Evolutionary conservation across 1,140 invertebrate genomes (phyloP), one percentile per base, ranked within the genome.

Genomic region (Homarus americanus): DNA sequence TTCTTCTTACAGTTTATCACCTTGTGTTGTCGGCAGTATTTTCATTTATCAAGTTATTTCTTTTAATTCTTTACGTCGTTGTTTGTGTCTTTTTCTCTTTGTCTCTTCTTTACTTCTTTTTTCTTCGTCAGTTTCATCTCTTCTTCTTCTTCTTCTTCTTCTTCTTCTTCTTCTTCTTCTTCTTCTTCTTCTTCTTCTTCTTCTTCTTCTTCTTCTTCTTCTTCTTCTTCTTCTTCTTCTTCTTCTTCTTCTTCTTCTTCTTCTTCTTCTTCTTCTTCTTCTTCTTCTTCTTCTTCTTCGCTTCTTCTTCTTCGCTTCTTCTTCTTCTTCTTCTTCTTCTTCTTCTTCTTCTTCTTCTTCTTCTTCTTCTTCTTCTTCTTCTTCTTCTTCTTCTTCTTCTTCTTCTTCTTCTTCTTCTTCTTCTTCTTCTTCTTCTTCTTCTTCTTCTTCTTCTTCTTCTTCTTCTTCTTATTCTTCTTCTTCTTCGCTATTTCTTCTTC

Each of bases 71-170:
- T 36, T 75, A 20, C 73, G 17, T 75, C 32, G 34, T 20, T 75
- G n/a, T 36, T 20, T 75, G 15, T 20, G 73, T 75, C 73, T 20
- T 75, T 36, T 75, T n/a, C n/a, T n/a, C n/a, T n/a, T n/a, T n/a
- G n/a, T n/a, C n/a, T n/a, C n/a, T n/a, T n/a, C n/a, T n/a, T 75
- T 75, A 10, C 17, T 34, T 75, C 15, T 75, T 75, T 75, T 36
- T 75, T 15, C 10, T 28, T 20, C 15, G 12, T 75, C 28, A 10
- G 20, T 28, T 28, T 10, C 32, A 34, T 36, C 12, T 75, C 28
- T 15, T 75, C 17, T 10, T 75, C 32, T 36, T 36, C 17, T 75
- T 75, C 12, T 12, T 36, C 17, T 28, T 36, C 32, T 36, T 36
- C 73, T 28, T 10, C 28, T 75, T 12, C 32, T 28, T 36, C 12